phyloP scores from a whole-genome alignment of 2,797 vertebrate species.

The Danio kyathit region DNA sequence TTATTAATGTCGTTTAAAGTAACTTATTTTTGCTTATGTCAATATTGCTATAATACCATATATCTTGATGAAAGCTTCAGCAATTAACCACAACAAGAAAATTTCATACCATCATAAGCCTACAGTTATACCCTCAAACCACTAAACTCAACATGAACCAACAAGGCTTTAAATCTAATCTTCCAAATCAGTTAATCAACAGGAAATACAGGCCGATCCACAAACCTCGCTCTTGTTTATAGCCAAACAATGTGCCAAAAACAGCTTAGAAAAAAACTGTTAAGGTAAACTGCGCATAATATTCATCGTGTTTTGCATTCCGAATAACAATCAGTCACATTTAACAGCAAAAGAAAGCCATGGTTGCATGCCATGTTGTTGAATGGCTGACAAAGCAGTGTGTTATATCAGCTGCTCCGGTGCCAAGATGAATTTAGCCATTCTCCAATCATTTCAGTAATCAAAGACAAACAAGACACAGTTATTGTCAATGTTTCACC shows the following conservation, averaged over 20 bases:
- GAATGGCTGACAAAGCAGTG: neutral
- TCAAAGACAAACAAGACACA: constrained; percentile 35
- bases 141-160: constrained; percentile 3
- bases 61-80: no score
- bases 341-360: neutral
- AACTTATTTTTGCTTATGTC: no score
- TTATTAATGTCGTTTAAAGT: no score
- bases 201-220: constrained; percentile 6
- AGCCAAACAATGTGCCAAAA: neutral
- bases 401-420: neutral
- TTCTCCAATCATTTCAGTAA: constrained; percentile 33
- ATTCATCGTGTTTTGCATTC: neutral
- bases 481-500: constrained; percentile 7
- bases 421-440: constrained; percentile 1
- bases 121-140: neutral
- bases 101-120: no score
- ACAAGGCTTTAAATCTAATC: neutral
- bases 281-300: neutral
- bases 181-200: neutral
- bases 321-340: constrained; percentile 6
- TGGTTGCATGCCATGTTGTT: neutral
- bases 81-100: no score
- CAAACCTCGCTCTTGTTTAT: neutral
- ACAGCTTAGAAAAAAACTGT: neutral
- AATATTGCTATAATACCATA: no score